Base-by-base conservation (phyloP, 2,888 invertebrate species). In the Incurvaria masculella region DNA sequence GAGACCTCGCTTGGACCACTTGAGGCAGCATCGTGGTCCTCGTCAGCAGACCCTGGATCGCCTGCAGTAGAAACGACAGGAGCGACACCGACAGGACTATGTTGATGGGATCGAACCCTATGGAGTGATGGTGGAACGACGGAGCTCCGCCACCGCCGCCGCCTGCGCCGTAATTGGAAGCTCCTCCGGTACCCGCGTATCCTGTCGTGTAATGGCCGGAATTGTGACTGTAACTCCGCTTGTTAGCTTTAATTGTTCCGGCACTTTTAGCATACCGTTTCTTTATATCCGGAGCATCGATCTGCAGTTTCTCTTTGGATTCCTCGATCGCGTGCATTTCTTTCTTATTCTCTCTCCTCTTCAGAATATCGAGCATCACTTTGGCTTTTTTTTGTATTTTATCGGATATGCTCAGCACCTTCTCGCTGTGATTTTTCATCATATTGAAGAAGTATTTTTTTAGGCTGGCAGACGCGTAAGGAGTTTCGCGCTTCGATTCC, bases 31-130 rank as follows among this genome's bases (percentile, higher is more conserved):
- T 47, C 56, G 69, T 63, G 2, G 70, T 61, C 56, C 74, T 65
- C 2, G 58, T 61, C 39, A 79, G 53, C 14, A 79, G 57, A 10
- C 79, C 73, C 63, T 74, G 75, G 10, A 79, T 56, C 0, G 76
- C 72, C 66, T 79, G 76, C 4, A 79, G 57, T 17, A 79, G 56
- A 48, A 79, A 72, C 4, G 79, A 78, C 17, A 79, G 58, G 1
- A 79, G 59, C 3, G 79, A 79, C 58, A 79, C 59, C 0, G 79
- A 79, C 0, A 79, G 72, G 1, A 79, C 66, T 21, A 79, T 76
- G 53, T 79, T 79, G 44, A 79, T 63, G 8, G 79, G 79, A 62
- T 79, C 79, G 50, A 79, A 74, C n/a, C 78, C 78, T 46, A 79
- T 73, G 1, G 76, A 78, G 56, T 79, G 78, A 50, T 79, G 79